phyloP scores from a whole-genome alignment of 2,888 invertebrate genomes.

The Eumacrocentrus americanus region DNA sequence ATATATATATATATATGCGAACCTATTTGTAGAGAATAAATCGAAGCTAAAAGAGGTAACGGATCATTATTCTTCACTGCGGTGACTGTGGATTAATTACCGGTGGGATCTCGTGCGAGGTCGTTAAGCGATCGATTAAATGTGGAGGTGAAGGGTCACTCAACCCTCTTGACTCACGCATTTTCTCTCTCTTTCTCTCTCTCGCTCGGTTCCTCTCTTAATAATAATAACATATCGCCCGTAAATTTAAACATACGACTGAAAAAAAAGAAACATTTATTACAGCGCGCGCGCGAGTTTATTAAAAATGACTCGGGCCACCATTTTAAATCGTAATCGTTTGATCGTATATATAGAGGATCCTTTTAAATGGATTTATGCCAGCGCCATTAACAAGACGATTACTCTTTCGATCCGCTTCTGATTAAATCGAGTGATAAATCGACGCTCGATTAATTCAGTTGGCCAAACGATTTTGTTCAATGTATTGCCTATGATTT shows the following conservation, averaged over 20 bases:
- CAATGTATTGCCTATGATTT: neutral
- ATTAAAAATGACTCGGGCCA: conserved; percentile 12
- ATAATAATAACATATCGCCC: conserved; percentile 3
- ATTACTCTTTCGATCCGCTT: conserved; percentile 23
- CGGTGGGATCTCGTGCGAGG: conserved; percentile 48
- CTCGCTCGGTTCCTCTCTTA: conserved; percentile 1
- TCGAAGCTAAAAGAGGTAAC: conserved; percentile 15
- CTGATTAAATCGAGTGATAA: conserved; percentile 24
- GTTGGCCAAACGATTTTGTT: neutral
- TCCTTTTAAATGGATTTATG: conserved; percentile 6
- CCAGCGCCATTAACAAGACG: conserved; percentile 15
- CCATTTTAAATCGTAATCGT: neutral
- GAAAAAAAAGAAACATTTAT: neutral
- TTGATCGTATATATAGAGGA: neutral
- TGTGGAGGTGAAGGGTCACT: conserved; percentile 49
- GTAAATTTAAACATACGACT: neutral
- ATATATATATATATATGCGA: conserved; percentile 15
- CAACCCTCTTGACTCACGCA: conserved; percentile 26
- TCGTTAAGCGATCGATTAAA: conserved; percentile 60
- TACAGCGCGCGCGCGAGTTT: conserved; percentile 3
- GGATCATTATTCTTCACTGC: conserved; percentile 26
- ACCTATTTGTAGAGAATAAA: conserved; percentile 1
- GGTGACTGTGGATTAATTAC: conserved; percentile 55
- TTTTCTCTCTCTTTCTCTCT: conserved; percentile 15
- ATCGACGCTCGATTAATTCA: conserved; percentile 25